Conservation (phyloP, 2,797 vertebrate genomes). For the Notolabrus celidotus region DNA sequence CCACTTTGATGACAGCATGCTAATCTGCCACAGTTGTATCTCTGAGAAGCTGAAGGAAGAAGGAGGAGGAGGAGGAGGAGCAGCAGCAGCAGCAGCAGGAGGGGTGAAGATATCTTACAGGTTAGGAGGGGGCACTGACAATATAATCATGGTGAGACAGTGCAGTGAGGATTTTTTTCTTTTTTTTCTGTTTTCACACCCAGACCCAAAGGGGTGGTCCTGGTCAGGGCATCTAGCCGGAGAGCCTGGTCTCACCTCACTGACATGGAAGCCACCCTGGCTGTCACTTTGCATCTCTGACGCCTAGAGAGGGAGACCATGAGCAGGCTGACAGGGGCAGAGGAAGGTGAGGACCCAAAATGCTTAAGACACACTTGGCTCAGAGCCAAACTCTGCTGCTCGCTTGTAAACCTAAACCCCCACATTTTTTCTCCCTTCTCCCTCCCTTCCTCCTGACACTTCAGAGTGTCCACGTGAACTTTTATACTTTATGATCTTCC, state of each 20-base stretch:
- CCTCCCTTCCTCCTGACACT: conserved; percentile 58
- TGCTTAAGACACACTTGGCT: conserved; percentile 83
- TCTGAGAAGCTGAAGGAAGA: conserved; percentile 50
- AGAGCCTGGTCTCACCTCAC: conserved; percentile 80
- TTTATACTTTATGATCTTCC: conserved; percentile 78
- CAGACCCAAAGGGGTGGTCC: conserved; percentile 78
- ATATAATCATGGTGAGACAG: conserved; percentile 75
- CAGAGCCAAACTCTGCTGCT: conserved; percentile 75
- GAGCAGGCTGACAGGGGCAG: conserved; percentile 75
- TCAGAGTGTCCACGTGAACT: conserved; percentile 69
- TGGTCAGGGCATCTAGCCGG: conserved; percentile 74
- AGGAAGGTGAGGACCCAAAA: conserved; percentile 82
- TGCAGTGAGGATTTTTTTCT: conserved; percentile 53
- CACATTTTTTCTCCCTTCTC: not conserved
- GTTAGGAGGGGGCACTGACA: conserved; percentile 74
- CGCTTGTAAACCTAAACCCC: not conserved
- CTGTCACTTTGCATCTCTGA: conserved; percentile 81
- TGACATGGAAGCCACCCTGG: conserved; percentile 81
- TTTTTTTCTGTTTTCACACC: conserved; percentile 70
- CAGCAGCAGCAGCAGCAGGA: too few species aligned
- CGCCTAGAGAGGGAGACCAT: conserved; percentile 72
- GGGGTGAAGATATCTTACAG: conserved; percentile 62
- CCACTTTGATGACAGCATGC: conserved; percentile 77
- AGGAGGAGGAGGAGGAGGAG: conserved; percentile 19
- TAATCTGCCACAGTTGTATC: conserved; percentile 74